phyloP scores from a whole-genome alignment of 2,888 invertebrate species.

The Crepidodera aurea region DNA sequence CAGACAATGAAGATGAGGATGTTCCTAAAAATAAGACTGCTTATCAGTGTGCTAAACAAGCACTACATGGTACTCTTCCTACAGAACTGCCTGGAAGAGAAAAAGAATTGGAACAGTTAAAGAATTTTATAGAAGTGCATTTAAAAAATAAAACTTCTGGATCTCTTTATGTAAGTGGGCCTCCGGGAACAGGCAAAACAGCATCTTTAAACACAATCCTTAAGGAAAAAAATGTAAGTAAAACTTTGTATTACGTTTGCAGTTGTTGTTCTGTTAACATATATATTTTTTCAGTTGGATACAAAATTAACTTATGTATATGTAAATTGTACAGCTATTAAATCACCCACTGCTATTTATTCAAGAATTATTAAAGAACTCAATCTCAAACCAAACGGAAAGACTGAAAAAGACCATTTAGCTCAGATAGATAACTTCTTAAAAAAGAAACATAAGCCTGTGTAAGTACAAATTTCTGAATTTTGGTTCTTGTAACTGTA shows the following conservation, averaged over 20 bases:
- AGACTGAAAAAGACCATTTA: slow-evolving; percentile 73
- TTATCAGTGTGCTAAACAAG: slow-evolving; percentile 57
- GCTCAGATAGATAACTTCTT: slow-evolving; percentile 76
- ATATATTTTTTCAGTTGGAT: slow-evolving; percentile 61
- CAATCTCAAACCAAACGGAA: slow-evolving; percentile 65
- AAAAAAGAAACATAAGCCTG: slow-evolving; percentile 72
- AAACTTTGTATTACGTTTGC: background rate
- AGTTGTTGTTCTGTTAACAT: background rate
- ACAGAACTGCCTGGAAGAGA: slow-evolving; percentile 77
- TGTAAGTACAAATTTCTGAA: slow-evolving; percentile 64
- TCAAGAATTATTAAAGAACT: slow-evolving; percentile 79
- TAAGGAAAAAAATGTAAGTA: slow-evolving; percentile 68
- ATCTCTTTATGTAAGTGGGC: slow-evolving; percentile 93
- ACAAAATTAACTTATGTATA: slow-evolving; percentile 71
- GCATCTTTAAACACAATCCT: slow-evolving; percentile 83
- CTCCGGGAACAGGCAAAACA: slow-evolving; percentile 97
- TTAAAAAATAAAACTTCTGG: slow-evolving; percentile 73
- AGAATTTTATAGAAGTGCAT: slow-evolving; percentile 73
- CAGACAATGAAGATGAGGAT: slow-evolving; percentile 1
- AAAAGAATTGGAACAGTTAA: slow-evolving; percentile 74
- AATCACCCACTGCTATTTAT: slow-evolving; percentile 83
- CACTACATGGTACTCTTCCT: slow-evolving; percentile 58
- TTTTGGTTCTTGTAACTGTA: background rate
- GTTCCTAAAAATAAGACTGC: slow-evolving; percentile 25
- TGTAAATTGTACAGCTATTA: slow-evolving; percentile 89